Evolutionary conservation across 2,113 vertebrate species (phyloP).

Genomic region (Colinus virginianus): DNA sequence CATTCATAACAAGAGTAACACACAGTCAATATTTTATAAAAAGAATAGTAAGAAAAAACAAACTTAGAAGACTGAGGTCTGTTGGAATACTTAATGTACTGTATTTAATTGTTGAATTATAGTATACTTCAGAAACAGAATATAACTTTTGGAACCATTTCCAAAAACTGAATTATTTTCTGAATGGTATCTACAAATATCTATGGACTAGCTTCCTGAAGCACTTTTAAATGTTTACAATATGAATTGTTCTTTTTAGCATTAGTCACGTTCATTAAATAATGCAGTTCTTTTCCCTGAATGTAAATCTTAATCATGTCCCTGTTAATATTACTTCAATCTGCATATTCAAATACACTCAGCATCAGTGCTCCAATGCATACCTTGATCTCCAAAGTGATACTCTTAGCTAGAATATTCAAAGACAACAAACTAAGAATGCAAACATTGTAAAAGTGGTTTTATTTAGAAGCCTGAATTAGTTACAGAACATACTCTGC

Average conservation of each 20-base stretch:
- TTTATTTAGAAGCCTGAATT: conserved; percentile 53
- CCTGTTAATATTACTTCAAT: neutral
- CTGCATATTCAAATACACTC: neutral
- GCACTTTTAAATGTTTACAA: neutral
- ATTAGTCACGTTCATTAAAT: neutral
- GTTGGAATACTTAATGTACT: neutral
- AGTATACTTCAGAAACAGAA: neutral
- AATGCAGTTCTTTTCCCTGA: neutral
- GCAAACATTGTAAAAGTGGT: neutral
- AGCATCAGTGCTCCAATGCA: neutral
- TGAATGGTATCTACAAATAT: neutral
- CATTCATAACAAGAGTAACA: neutral
- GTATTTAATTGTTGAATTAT: neutral
- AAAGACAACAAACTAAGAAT: neutral
- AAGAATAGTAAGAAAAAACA: neutral
- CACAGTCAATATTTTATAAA: neutral
- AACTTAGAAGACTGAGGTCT: neutral
- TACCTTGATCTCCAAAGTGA: neutral
- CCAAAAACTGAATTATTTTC: neutral
- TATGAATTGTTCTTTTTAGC: neutral
- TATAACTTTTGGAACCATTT: neutral
- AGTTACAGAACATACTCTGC: conserved; percentile 41
- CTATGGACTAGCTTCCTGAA: neutral
- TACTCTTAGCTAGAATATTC: conserved; percentile 15
- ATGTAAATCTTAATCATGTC: neutral